Base-by-base conservation (phyloP, 2,113 vertebrate species). In the Callorhinus ursinus region DNA sequence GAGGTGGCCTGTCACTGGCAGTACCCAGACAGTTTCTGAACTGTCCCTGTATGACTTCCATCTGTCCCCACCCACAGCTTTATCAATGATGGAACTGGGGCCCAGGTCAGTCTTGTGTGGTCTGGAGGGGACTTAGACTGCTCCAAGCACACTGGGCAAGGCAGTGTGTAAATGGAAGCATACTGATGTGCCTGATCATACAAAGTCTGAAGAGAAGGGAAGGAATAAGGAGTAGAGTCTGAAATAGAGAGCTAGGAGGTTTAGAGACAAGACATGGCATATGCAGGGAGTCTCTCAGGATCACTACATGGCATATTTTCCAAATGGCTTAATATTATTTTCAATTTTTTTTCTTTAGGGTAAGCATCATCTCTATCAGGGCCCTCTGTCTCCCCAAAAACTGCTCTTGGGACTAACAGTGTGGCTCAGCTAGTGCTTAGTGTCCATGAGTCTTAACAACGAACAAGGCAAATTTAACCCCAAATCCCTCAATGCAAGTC, bases 241-340 rank as follows among this genome's bases (percentile, higher is more conserved):
- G n/a, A 51, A 53, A 39, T 1, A 59, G 15, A 42, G 28, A 65
- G 1, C 18, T 42, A 72, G 16, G 57, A 53, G 36, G 13, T 31
- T 39, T 4, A 2, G 4, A 11, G 7, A 11, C 49, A 69, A 4
- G 33, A 12, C 1, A n/a, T 31, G 4, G 9, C 0, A 0, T 8
- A 10, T 16, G 36, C 31, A 67, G 57, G 26, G 16, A 15, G 6
- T 7, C 13, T 13, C 26, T 26, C 7, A 49, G 61, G 51, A 31
- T 12, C 0, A 0, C 28, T 10, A 2, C 2, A 7, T 21, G 36
- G 26, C 13, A 0, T 39, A 12, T 4, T 14, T 21, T 53, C 31
- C 28, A 46, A 5, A 5, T 81, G 26, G 9, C 61, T 96, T 69
- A 72, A 71, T 6, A 39, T 8, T 33, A n/a, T 69, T 61, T 90